These are phyloP conservation scores for Eristalinus aeneus DNA, from an alignment of 2,888 invertebrate species.

Conservation along the genomic window DNA sequence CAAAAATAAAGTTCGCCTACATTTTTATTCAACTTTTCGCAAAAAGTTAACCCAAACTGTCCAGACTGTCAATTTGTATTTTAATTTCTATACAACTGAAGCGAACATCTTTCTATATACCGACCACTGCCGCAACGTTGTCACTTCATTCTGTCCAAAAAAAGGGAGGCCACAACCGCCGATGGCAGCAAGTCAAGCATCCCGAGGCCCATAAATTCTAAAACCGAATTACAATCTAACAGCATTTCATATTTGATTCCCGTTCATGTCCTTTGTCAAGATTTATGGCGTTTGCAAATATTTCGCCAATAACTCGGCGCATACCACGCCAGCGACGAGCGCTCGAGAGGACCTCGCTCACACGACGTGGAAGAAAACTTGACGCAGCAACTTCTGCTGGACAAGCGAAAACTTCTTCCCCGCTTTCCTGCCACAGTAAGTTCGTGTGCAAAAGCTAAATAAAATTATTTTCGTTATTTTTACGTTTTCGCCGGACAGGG, in stretches of 20 bases:
- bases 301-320: conserved; percentile 61
- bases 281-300: conserved; percentile 68
- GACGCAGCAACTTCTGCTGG: conserved; percentile 58
- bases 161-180: background rate
- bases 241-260: conserved; percentile 70
- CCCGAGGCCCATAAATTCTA: conserved; percentile 66
- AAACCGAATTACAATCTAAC: conserved; percentile 71
- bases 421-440: background rate
- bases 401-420: conserved; percentile 56
- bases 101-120: conserved; percentile 41
- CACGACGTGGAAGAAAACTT: conserved; percentile 16
- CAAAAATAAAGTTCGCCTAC: conserved; percentile 41
- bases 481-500: conserved; percentile 19
- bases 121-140: conserved; percentile 10
- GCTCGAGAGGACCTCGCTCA: background rate
- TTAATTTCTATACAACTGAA: conserved; percentile 66
- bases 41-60: conserved; percentile 21
- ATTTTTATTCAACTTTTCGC: conserved; percentile 23
- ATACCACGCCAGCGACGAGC: background rate
- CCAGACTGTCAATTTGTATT: conserved; percentile 69
- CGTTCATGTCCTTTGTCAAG: conserved; percentile 67
- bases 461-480: conserved; percentile 68
- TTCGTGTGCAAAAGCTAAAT: conserved; percentile 39
- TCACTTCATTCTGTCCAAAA: conserved; percentile 20
- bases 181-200: conserved; percentile 30